Conservation (phyloP, 2,113 vertebrate genomes). For the Naja naja region DNA sequence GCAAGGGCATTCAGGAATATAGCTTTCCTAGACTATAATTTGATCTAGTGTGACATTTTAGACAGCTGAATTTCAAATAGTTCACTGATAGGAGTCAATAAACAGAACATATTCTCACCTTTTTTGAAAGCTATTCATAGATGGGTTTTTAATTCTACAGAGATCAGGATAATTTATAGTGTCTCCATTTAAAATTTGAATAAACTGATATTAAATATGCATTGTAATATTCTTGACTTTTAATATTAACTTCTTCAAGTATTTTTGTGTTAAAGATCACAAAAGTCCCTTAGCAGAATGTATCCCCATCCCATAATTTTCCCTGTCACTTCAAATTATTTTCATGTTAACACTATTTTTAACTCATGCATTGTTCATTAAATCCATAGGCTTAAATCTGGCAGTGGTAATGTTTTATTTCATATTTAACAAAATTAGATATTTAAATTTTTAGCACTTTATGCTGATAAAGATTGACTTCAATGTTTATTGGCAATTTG, state of each 20-base stretch:
- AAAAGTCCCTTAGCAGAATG: not conserved
- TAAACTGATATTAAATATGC: conserved; percentile 11
- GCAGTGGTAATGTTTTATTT: conserved; percentile 2
- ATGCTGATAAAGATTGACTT: not conserved
- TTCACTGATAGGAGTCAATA: not conserved
- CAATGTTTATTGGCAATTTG: not conserved
- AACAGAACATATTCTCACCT: conserved; percentile 4
- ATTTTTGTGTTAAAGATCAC: conserved; percentile 12
- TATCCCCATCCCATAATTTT: not conserved
- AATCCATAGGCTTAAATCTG: conserved; percentile 2
- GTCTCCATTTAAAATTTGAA: conserved; percentile 16
- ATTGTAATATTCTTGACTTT: conserved; percentile 17
- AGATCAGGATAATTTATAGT: conserved; percentile 2
- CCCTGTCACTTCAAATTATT: not conserved
- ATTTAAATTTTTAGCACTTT: conserved; percentile 12
- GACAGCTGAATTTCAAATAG: not conserved
- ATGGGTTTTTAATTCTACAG: not conserved
- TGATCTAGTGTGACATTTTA: conserved; percentile 40
- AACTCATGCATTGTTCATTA: conserved; percentile 4
- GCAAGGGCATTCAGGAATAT: conserved; percentile 41
- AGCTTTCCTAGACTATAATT: conserved; percentile 53
- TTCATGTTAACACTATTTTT: conserved; percentile 16
- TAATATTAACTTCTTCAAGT: not conserved
- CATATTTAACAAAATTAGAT: not conserved
- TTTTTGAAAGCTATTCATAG: not conserved